Evolutionary conservation across 1,140 invertebrate genomes (phyloP), one percentile per base, ranked within the genome.

Genomic region (Charaxes varanes): DNA sequence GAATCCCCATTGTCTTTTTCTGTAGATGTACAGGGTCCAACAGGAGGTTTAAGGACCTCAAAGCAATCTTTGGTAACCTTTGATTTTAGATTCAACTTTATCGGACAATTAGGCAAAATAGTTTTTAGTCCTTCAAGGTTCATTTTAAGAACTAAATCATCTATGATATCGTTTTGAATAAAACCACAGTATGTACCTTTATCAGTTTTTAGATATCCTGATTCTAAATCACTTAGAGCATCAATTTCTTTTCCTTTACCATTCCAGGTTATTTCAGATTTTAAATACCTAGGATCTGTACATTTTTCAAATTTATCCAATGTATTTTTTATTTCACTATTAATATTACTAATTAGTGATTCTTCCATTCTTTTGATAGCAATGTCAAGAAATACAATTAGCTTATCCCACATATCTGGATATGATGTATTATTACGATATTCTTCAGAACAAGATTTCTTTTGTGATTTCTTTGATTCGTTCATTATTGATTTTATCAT

Each of bases 331-430:
- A 77, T 21, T 56, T 77, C 63, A 12, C 35, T 57, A 7, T 53
- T 19, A 22, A 77, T 64, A 49, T 60, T 77, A 6, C 77, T 57
- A n/a, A 54, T 45, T 21, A 79, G 17, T 5, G 62, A 56, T 10
- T 61, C 45, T 38, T 74, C 70, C 21, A 79, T 42, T 51, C 40
- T 66, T 47, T 62, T 65, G 1, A 72, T 32, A 16, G 64, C 45
- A n/a, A 61, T 35, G 34, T 79, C 68, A 16, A 79, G 33, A 12
- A 53, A 43, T 41, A 59, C 17, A 3, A 49, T 50, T 14, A 79
- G 17, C 26, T 55, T 65, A 10, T 72, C 68, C 60, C 61, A 72
- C 4, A 76, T 42, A 30, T 79, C 74, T 6, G 38, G 24, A 49
- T 41, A 35, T 6, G 47, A 31, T 1, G 53, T 53, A 38, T 48